A percentile compares a stretch with the other conserved stretches of the same genome.
These are phyloP conservation scores for Goniozus legneri DNA, from an alignment of 1,140 invertebrate genomes.

Conservation along the genomic window DNA sequence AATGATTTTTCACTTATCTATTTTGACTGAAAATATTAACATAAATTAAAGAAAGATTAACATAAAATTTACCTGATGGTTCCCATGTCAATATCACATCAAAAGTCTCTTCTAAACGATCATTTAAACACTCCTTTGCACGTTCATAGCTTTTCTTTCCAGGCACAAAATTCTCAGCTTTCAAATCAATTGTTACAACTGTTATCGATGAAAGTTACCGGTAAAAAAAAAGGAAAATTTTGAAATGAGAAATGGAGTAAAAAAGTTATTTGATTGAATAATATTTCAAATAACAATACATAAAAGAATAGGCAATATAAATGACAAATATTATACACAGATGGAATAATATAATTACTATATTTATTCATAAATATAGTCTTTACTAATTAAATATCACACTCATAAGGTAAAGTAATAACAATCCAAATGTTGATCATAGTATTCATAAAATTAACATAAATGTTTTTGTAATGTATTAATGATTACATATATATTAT, in stretches of 20 bases:
- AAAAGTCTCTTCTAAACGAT: constrained; percentile 42
- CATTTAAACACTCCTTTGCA: constrained; percentile 42
- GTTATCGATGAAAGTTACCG: constrained; percentile 28
- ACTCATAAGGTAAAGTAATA: too few species aligned
- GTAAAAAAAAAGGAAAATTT: constrained; percentile 32
- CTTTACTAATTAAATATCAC: too few species aligned
- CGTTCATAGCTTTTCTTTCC: constrained; percentile 56
- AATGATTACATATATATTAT: too few species aligned
- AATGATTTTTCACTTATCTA: constrained; percentile 4
- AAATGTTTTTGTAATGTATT: too few species aligned
- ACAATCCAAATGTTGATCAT: too few species aligned
- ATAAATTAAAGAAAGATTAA: constrained; percentile 6
- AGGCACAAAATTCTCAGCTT: constrained; percentile 46
- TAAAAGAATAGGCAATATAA: constrained; percentile 22
- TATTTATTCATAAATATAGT: too few species aligned
- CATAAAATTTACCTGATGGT: constrained; percentile 46
- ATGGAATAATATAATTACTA: too few species aligned
- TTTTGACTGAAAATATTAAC: background rate
- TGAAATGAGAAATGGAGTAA: constrained; percentile 20
- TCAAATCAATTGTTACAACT: constrained; percentile 57
- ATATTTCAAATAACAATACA: too few species aligned
- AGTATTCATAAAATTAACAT: too few species aligned
- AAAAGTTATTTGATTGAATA: too few species aligned
- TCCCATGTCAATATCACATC: constrained; percentile 57
- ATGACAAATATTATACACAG: too few species aligned